Conservation (phyloP, 2,113 vertebrate species). For the Ceyx cyanopectus region DNA sequence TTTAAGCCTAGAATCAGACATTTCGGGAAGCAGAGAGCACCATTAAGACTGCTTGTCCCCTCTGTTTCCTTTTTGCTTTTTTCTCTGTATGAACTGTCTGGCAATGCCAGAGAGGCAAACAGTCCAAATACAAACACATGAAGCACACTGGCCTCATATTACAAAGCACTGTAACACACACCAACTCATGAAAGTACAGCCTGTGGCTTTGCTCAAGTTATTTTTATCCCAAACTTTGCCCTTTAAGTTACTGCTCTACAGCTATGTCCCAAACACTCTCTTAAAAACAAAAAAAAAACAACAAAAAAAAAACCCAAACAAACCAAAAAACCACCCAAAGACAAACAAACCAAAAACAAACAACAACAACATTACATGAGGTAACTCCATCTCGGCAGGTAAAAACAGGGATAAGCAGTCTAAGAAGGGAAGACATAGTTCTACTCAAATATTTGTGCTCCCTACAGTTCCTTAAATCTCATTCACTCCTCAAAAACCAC, state of each 20-base stretch:
- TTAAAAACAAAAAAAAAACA: slow-evolving; percentile 12
- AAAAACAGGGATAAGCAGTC: neutral
- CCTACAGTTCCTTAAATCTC: neutral
- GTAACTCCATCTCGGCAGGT: neutral
- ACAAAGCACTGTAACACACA: slow-evolving; percentile 25
- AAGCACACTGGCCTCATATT: neutral
- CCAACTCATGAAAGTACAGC: neutral
- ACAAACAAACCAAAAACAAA: too few relatives aligned
- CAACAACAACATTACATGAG: neutral
- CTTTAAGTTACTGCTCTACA: neutral
- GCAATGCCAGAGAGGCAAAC: neutral
- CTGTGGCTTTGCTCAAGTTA: neutral
- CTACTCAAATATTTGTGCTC: neutral
- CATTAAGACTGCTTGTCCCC: neutral
- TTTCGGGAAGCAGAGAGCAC: neutral
- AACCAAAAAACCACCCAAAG: too few relatives aligned
- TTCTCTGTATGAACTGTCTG: neutral
- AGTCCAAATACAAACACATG: neutral
- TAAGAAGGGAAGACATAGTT: neutral
- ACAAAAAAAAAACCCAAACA: too few relatives aligned
- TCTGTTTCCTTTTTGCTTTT: neutral
- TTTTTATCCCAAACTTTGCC: slow-evolving; percentile 47
- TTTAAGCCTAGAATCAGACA: neutral
- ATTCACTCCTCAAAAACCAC: neutral
- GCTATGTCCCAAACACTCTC: neutral